phyloP scores from a whole-genome alignment of 2,113 vertebrate species.

The Tricholaema leucomelas region DNA sequence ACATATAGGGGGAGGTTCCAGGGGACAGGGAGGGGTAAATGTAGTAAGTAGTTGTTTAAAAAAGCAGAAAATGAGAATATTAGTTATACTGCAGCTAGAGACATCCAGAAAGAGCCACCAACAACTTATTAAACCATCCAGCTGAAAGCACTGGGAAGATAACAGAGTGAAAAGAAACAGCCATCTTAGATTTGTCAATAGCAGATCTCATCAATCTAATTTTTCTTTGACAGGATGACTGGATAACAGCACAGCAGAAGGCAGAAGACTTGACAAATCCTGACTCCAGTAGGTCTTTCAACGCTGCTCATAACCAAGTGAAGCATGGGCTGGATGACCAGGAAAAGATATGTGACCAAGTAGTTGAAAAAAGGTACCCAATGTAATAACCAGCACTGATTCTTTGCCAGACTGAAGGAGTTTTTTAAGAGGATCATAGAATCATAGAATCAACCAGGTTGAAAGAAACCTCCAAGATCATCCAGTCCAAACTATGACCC shows the following conservation, averaged over 20 bases:
- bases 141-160: slow-evolving; percentile 2
- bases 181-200: slow-evolving; percentile 12
- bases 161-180: slow-evolving; percentile 35
- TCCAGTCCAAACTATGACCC: too few relatives aligned
- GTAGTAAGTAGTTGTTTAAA: neutral
- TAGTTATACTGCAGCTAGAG: neutral
- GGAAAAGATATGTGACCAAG: neutral
- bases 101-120: neutral
- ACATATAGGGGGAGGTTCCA: neutral
- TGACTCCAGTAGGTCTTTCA: slow-evolving; percentile 15
- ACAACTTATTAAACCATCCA: slow-evolving; percentile 33
- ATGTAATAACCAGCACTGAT: neutral
- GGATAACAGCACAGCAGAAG: neutral
- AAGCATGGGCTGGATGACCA: slow-evolving; percentile 18
- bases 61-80: neutral
- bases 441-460: too few relatives aligned
- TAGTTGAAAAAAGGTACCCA: neutral
- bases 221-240: slow-evolving; percentile 33
- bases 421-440: neutral
- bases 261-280: slow-evolving; percentile 33
- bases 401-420: neutral
- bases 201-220: slow-evolving; percentile 28
- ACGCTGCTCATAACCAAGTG: neutral
- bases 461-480: too few relatives aligned
- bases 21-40: neutral